These are phyloP conservation scores for Lottia gigantea DNA, from an alignment of 2,888 invertebrate species.

Conservation along the genomic window DNA sequence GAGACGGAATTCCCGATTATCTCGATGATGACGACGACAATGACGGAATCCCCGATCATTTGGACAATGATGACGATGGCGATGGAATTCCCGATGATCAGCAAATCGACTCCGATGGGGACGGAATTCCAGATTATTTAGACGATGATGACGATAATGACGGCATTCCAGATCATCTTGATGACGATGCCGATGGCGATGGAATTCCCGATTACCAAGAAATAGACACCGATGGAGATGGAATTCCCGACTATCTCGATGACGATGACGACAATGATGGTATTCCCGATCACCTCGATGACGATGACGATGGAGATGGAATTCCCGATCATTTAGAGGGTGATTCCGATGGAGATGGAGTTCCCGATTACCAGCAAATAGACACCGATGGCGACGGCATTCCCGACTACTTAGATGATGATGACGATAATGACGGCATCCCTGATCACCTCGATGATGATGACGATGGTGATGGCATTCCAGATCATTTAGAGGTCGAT, in stretches of 20 bases:
- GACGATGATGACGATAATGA: conserved; percentile 56
- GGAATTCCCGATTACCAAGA: conserved; percentile 55
- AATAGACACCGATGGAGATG: conserved; percentile 46
- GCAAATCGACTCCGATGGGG: conserved; percentile 53
- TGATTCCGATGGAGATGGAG: conserved; percentile 57
- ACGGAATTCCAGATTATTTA: conserved; percentile 52
- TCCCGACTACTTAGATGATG: conserved; percentile 55
- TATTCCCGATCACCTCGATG: conserved; percentile 42
- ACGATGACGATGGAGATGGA: conserved; percentile 59
- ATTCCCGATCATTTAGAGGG: conserved; percentile 55
- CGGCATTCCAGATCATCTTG: conserved; percentile 58
- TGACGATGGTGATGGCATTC: conserved; percentile 52
- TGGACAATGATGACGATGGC: conserved; percentile 50
- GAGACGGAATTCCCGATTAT: conserved; percentile 55
- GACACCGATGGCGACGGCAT: conserved; percentile 62
- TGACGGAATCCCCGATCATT: conserved; percentile 51
- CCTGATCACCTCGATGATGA: conserved; percentile 55
- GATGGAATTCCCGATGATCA: conserved; percentile 58
- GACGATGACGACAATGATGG: conserved; percentile 51
- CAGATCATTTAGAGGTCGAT: conserved; percentile 38
- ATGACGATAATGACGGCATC: conserved; percentile 56
- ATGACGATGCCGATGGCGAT: conserved; percentile 55
- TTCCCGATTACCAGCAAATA: conserved; percentile 49
- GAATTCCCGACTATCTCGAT: conserved; percentile 50
- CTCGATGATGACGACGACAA: conserved; percentile 53